Evolutionary conservation across 2,888 invertebrate species (phyloP).

Genomic region (Eupeodes latifasciatus): DNA sequence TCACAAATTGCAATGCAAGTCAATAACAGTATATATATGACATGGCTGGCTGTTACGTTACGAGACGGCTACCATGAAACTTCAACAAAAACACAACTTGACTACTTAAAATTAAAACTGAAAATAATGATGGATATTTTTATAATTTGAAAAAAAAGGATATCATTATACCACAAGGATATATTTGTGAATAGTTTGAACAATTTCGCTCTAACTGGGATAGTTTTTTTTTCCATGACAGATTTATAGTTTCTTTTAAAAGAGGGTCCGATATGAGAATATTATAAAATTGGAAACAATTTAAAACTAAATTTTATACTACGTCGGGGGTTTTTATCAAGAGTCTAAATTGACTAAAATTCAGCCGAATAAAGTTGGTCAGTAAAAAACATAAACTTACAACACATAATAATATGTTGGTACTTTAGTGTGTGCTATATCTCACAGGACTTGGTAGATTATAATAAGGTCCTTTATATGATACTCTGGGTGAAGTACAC

Average conservation of each 20-base stretch:
- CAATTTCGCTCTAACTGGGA: not conserved
- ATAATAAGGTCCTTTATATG: constrained; percentile 7
- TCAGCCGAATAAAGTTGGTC: not conserved
- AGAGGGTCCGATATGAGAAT: not conserved
- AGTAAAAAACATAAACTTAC: constrained; percentile 17
- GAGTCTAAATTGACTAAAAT: not conserved
- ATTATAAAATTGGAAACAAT: not conserved
- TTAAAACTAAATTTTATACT: not conserved
- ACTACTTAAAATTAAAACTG: not conserved
- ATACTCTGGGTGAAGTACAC: not conserved
- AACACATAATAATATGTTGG: not conserved
- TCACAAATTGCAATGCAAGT: constrained; percentile 22
- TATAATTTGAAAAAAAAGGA: not conserved
- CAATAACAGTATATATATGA: not conserved
- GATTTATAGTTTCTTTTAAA: no score
- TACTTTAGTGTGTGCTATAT: not conserved
- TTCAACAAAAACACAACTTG: not conserved
- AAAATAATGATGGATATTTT: not conserved
- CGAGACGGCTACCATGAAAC: not conserved
- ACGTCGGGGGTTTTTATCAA: not conserved
- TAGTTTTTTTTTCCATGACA: not conserved
- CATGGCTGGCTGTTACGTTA: not conserved
- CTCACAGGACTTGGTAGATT: not conserved
- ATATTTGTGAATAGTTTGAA: not conserved
- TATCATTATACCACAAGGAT: not conserved